Conservation (phyloP, 2,888 invertebrate genomes). For the Sphecodes monilicornis region DNA sequence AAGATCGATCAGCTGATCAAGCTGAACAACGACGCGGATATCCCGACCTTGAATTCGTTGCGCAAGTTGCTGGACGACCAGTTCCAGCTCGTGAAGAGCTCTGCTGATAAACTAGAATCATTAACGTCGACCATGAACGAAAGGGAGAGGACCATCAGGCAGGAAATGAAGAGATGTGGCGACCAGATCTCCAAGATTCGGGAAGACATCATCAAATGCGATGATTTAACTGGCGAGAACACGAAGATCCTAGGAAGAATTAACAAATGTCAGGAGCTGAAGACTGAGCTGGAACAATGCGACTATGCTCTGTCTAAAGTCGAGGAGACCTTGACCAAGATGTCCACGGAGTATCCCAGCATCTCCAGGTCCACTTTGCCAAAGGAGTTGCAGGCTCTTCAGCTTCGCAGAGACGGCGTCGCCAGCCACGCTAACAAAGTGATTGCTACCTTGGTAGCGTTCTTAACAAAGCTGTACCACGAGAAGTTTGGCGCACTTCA, state of each 20-base stretch:
- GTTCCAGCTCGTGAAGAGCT: slow-evolving; percentile 90
- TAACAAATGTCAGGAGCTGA: slow-evolving; percentile 90
- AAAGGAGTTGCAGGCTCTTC: slow-evolving; percentile 93
- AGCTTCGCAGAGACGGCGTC: slow-evolving; percentile 93
- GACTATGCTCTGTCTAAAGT: slow-evolving; percentile 89
- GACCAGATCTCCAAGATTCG: slow-evolving; percentile 90
- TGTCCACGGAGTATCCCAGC: slow-evolving; percentile 91
- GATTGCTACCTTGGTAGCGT: slow-evolving; percentile 89
- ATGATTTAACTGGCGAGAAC: slow-evolving; percentile 95
- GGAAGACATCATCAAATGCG: slow-evolving; percentile 94
- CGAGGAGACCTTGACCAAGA: slow-evolving; percentile 89
- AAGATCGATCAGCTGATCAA: slow-evolving; percentile 93
- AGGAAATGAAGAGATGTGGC: slow-evolving; percentile 89
- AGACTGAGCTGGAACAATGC: slow-evolving; percentile 89
- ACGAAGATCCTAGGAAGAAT: slow-evolving; percentile 92
- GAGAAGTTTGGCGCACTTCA: slow-evolving; percentile 94
- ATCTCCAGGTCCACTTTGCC: slow-evolving; percentile 91
- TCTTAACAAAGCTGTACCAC: slow-evolving; percentile 94
- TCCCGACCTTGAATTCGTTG: slow-evolving; percentile 89
- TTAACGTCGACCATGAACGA: slow-evolving; percentile 91
- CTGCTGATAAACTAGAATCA: slow-evolving; percentile 91
- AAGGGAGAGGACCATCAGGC: slow-evolving; percentile 90
- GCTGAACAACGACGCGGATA: slow-evolving; percentile 88
- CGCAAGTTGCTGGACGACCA: slow-evolving; percentile 90
- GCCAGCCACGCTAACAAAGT: slow-evolving; percentile 92